Conservation (phyloP, 1,140 invertebrate genomes). For the Lasioglossum baleicum region DNA sequence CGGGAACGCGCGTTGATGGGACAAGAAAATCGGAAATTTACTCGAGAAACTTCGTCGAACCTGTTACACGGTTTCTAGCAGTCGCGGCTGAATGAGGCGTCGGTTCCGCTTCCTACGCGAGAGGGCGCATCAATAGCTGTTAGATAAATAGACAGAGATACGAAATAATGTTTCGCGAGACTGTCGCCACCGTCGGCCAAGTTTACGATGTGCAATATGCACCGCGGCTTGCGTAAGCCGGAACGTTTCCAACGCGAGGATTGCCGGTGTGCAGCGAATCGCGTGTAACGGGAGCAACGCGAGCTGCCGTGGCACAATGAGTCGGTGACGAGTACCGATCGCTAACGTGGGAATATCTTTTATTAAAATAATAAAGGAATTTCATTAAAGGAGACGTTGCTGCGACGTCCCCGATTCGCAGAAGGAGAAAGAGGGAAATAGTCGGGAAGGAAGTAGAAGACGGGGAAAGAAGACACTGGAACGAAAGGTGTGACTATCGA, state of each 20-base stretch:
- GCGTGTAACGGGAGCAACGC: no score
- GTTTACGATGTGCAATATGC: slow-evolving; percentile 31
- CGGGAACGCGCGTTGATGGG: no score
- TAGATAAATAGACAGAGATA: slow-evolving; percentile 31
- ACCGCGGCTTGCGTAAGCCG: slow-evolving; percentile 12
- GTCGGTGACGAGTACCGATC: slow-evolving; percentile 26
- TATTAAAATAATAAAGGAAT: slow-evolving; percentile 51
- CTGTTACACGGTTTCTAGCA: no score
- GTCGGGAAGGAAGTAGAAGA: no score
- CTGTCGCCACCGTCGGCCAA: neutral
- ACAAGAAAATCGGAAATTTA: no score
- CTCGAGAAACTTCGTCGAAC: no score
- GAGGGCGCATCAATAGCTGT: neutral
- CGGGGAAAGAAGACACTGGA: no score
- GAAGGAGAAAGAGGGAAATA: no score
- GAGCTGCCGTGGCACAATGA: slow-evolving; percentile 9
- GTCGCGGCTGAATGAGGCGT: no score
- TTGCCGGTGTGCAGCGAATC: no score
- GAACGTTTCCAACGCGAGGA: slow-evolving; percentile 3
- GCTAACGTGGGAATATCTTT: slow-evolving; percentile 31
- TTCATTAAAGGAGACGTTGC: slow-evolving; percentile 49
- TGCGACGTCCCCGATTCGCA: neutral
- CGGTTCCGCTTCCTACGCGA: no score
- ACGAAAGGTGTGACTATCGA: no score
- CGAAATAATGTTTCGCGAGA: slow-evolving; percentile 1